Base-by-base conservation (phyloP, 2,888 invertebrate genomes). In the Drosophila affinis region DNA sequence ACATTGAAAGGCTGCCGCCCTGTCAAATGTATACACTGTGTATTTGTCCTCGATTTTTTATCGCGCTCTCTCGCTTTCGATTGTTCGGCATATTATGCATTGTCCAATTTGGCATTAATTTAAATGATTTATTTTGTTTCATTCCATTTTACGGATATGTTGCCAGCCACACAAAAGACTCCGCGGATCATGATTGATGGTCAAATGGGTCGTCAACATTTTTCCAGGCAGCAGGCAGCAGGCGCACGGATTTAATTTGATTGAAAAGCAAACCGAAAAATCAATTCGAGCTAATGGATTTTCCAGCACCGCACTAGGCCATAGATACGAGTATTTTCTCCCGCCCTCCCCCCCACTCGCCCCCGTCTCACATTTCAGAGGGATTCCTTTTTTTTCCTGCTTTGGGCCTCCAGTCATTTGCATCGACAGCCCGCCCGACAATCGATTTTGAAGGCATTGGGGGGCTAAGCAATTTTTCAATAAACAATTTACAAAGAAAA, bases 101-200 rank as follows among this genome's bases (percentile, higher is more conserved):
- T 72, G 70, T 65, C 75, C 67, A 63, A 82, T 75, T 79, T 75
- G 65, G 75, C 77, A 67, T 70, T 79, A 62, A 77, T 54, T 59
- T 73, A 73, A 75, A 75, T 73, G 72, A 75, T 72, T 75, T 75
- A 72, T 72, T 58, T 69, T 70, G 60, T 69, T 69, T 57, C 45
- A 21, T 51, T 62, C 47, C 27, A 46, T 72, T 54, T 27, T 46
- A 46, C 67, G 39, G 29, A 39, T 21, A 21, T 58, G 56, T 21
- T 46, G 32, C 32, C 34, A 29, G 17, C 34, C 53, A n/a, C 59
- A 75, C 75, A 75, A 67, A 56, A 45, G 53, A 53, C 71, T 39
- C 39, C 51, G 46, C 44, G 27, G 48, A 68, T 65, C 72, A 76
- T 86, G 88, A 82, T 88, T 86, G 82, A 82, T 82, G 80, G 69